A percentile compares a stretch with the other conserved stretches of the same genome.
Evolutionary conservation across 1,140 invertebrate species (phyloP).

Genomic region (Drosophila punjabiensis): DNA sequence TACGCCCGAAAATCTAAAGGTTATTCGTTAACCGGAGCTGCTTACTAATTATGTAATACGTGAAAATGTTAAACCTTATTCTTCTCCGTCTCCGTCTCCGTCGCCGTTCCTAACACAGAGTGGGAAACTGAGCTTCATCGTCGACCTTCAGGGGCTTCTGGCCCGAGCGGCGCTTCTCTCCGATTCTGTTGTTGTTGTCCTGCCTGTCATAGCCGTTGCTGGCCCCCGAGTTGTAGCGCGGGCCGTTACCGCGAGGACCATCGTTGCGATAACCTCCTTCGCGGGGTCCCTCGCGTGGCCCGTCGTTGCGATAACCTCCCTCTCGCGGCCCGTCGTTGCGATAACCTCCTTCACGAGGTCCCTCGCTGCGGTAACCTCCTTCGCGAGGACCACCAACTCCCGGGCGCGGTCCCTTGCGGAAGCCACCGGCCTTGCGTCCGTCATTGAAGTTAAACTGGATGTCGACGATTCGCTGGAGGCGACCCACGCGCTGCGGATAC

Average conservation of each 20-base stretch:
- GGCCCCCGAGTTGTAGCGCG: constrained; percentile 50
- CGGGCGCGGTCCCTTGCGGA: constrained; percentile 87
- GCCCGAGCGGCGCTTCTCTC: constrained; percentile 61
- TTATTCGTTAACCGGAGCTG: constrained; percentile 49
- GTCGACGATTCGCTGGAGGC: constrained; percentile 94
- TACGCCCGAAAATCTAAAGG: constrained; percentile 32
- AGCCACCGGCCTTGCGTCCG: constrained; percentile 88
- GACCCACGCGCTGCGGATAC: constrained; percentile 94
- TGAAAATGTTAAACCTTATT: constrained; percentile 41
- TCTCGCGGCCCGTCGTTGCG: constrained; percentile 12
- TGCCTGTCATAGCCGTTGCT: constrained; percentile 68
- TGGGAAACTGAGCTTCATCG: constrained; percentile 97
- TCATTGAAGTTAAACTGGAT: constrained; percentile 96
- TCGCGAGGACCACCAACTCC: constrained; percentile 73
- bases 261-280: constrained; percentile 27
- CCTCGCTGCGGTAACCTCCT: constrained; percentile 18
- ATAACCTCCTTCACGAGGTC: constrained; percentile 27
- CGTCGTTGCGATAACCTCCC: constrained; percentile 37
- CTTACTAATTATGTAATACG: constrained; percentile 46
- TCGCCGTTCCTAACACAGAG: constrained; percentile 87
- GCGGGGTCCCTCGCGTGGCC: constrained; percentile 41
- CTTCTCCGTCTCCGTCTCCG: neutral
- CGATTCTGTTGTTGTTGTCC: constrained; percentile 37
- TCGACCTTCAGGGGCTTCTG: constrained; percentile 90
- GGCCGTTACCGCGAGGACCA: constrained; percentile 43